phyloP scores from a whole-genome alignment of 1,140 invertebrate species.

The Cyclargus thomasi region DNA sequence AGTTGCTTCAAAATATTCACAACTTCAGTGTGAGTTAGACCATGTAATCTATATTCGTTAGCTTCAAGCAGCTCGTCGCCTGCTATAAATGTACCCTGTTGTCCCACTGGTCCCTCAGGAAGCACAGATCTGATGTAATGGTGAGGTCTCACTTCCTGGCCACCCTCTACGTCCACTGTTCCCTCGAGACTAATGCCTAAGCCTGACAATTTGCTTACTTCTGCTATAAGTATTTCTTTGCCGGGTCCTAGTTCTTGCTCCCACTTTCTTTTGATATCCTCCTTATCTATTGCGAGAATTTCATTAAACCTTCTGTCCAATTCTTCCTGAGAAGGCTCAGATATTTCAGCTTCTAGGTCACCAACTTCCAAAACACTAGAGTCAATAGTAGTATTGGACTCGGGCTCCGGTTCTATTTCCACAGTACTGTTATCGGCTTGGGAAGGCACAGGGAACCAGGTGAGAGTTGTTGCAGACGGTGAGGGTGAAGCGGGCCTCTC shows the following conservation, averaged over 20 bases:
- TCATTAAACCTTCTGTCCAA: constrained; percentile 76
- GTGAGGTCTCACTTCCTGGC: constrained; percentile 87
- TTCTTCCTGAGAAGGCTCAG: constrained; percentile 74
- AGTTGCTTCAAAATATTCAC: constrained; percentile 92
- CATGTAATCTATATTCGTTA: constrained; percentile 90
- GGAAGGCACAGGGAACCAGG: constrained; percentile 81
- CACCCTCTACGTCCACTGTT: constrained; percentile 91
- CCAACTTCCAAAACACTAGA: constrained; percentile 74
- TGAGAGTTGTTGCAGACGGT: constrained; percentile 83
- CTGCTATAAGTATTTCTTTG: constrained; percentile 85
- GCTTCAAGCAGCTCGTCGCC: constrained; percentile 94
- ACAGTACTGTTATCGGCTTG: constrained; percentile 76
- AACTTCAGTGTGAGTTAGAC: constrained; percentile 91
- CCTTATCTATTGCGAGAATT: constrained; percentile 71
- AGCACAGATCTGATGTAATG: constrained; percentile 91
- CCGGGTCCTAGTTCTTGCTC: constrained; percentile 81
- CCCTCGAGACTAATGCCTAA: constrained; percentile 95
- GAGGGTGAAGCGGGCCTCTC: constrained; percentile 80
- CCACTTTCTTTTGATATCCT: constrained; percentile 82
- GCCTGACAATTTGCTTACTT: constrained; percentile 89
- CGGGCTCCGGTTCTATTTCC: constrained; percentile 79
- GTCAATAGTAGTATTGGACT: constrained; percentile 80
- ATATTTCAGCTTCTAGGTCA: constrained; percentile 51
- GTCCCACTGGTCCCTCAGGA: constrained; percentile 90
- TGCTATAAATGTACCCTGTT: constrained; percentile 84